Conservation (phyloP, 1,140 invertebrate genomes). For the Globodera rostochiensis region DNA sequence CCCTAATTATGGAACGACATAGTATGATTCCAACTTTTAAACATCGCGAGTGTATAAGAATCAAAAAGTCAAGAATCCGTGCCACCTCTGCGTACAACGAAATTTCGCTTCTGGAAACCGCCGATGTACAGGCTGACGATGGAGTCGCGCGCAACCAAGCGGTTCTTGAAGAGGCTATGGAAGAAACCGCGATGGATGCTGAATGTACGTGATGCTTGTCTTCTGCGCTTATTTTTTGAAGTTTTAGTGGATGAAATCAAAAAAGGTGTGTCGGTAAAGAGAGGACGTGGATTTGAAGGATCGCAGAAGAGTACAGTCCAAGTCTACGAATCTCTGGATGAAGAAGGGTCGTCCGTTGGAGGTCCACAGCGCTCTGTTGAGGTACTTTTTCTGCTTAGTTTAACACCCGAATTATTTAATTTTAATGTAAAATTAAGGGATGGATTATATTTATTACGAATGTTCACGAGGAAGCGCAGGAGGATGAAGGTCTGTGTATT, state of each 20-base stretch:
- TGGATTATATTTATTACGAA: slow-evolving; percentile 98
- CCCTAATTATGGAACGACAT: no score
- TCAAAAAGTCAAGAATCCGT: no score
- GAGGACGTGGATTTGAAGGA: slow-evolving; percentile 86
- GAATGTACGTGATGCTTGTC: slow-evolving; percentile 7
- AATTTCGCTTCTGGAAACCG: no score
- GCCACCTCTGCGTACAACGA: no score
- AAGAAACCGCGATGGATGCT: slow-evolving; percentile 12
- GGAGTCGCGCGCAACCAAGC: no score
- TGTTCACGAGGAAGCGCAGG: slow-evolving; percentile 95
- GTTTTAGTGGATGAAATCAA: slow-evolving; percentile 72
- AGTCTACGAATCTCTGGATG: slow-evolving; percentile 42
- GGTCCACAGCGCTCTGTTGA: slow-evolving; percentile 54
- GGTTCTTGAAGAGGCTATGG: slow-evolving; percentile 25
- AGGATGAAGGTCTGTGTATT: slow-evolving; percentile 76
- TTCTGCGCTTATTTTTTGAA: neutral
- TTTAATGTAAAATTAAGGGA: slow-evolving; percentile 76
- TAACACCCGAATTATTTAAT: neutral
- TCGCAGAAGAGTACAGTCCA: slow-evolving; percentile 64
- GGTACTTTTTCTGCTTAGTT: slow-evolving; percentile 14
- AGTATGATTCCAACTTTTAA: no score
- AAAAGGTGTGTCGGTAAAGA: slow-evolving; percentile 89
- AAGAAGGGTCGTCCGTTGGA: slow-evolving; percentile 32
- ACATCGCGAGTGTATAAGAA: no score
- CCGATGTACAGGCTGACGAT: no score